These are phyloP conservation scores for Smithornis capensis DNA, from an alignment of 2,113 vertebrate species.

Conservation along the genomic window DNA sequence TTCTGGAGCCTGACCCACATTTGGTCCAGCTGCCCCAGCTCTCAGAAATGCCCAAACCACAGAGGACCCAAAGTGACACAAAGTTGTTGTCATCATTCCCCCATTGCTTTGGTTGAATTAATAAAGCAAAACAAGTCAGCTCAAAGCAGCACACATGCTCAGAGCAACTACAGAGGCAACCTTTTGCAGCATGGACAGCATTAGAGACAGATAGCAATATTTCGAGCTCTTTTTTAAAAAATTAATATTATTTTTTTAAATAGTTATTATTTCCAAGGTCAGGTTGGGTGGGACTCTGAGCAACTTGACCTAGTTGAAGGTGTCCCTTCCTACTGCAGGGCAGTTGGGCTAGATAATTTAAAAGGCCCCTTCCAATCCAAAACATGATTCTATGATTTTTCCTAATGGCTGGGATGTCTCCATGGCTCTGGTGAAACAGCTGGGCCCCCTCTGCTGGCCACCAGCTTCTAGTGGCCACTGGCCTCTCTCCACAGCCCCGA, in stretches of 20 bases:
- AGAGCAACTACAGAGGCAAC: not conserved
- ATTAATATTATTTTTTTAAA: not conserved
- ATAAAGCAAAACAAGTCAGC: not conserved
- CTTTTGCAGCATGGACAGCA: not conserved
- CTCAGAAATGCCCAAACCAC: not conserved
- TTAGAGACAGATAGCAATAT: not conserved
- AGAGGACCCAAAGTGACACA: not conserved
- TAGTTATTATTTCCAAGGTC: not conserved
- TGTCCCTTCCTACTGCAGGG: not conserved
- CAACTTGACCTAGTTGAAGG: not conserved
- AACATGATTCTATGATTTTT: not conserved
- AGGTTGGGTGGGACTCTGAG: not conserved
- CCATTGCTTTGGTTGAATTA: not conserved
- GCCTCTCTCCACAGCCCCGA: not conserved
- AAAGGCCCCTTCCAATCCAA: not conserved
- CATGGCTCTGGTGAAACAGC: slow-evolving; percentile 49
- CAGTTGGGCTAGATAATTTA: not conserved
- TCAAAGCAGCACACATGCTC: not conserved
- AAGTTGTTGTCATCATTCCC: not conserved
- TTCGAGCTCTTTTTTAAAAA: no score
- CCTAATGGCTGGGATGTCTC: not conserved
- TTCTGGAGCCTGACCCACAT: not conserved
- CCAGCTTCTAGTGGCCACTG: not conserved
- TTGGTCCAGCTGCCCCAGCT: not conserved
- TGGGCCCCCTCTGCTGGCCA: slow-evolving; percentile 78